Conservation (phyloP, 2,797 vertebrate species). For the Pogonophryne albipinna region DNA sequence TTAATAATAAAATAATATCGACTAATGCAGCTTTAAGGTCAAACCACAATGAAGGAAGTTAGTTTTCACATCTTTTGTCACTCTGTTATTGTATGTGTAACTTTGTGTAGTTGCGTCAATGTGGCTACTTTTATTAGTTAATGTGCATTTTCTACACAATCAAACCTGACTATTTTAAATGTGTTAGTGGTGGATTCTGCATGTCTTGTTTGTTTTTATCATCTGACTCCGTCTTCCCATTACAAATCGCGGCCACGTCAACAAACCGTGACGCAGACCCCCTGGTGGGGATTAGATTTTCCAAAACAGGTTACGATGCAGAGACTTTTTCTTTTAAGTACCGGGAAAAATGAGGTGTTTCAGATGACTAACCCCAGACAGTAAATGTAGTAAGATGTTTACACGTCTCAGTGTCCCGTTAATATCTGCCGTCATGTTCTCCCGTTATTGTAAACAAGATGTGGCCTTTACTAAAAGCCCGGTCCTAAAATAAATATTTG, state of each 20-base stretch:
- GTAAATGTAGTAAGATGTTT: slow-evolving; percentile 48
- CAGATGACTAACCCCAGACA: slow-evolving; percentile 37
- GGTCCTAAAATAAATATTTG: slow-evolving; percentile 59
- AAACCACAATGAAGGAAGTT: slow-evolving; percentile 10
- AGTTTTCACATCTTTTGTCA: slow-evolving; percentile 15
- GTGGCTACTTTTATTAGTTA: slow-evolving; percentile 10
- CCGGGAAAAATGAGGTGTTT: slow-evolving; percentile 10
- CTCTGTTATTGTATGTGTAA: slow-evolving; percentile 8
- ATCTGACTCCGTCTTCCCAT: not conserved
- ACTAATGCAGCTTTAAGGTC: slow-evolving; percentile 39
- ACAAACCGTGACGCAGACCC: slow-evolving; percentile 24
- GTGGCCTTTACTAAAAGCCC: slow-evolving; percentile 41
- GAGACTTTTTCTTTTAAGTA: slow-evolving; percentile 14
- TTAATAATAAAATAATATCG: no score
- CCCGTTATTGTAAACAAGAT: slow-evolving; percentile 40
- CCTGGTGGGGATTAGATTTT: slow-evolving; percentile 47
- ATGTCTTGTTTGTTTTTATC: not conserved
- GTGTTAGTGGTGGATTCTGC: not conserved
- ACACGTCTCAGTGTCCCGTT: slow-evolving; percentile 33
- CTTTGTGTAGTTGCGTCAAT: not conserved
- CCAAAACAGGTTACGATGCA: slow-evolving; percentile 19
- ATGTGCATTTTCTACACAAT: slow-evolving; percentile 10
- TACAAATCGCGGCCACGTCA: slow-evolving; percentile 1
- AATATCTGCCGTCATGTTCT: slow-evolving; percentile 35
- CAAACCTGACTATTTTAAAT: not conserved